phyloP scores from a whole-genome alignment of 2,888 invertebrate species.

The Parascotia fuliginaria region DNA sequence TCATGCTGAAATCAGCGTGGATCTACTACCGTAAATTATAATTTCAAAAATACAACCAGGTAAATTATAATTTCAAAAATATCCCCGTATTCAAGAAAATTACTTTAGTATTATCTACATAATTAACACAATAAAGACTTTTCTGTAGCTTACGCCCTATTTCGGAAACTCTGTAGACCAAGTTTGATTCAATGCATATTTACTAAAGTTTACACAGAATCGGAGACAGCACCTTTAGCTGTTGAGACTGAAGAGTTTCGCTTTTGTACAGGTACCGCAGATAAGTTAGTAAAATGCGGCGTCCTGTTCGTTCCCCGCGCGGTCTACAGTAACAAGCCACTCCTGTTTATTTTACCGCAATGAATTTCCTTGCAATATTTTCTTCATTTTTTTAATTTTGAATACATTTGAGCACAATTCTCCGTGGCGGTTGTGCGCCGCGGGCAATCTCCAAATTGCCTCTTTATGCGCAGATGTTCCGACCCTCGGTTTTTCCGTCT shows the following conservation, averaged over 20 bases:
- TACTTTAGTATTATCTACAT: too few species aligned
- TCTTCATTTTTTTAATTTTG: conserved; percentile 82
- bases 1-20: too few species aligned
- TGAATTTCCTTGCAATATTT: conserved; percentile 81
- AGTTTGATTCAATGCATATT: background rate
- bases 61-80: too few species aligned
- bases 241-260: conserved; percentile 23
- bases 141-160: too few species aligned
- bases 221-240: conserved; percentile 8
- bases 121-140: too few species aligned
- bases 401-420: conserved; percentile 84
- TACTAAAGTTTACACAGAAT: background rate
- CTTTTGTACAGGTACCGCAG: conserved; percentile 31
- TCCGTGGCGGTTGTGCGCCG: conserved; percentile 79
- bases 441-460: conserved; percentile 86
- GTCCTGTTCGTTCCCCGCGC: conserved; percentile 33
- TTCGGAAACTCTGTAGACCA: background rate
- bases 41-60: too few species aligned
- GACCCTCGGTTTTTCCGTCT: conserved; percentile 84
- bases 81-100: too few species aligned
- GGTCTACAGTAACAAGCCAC: conserved; percentile 72
- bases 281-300: conserved; percentile 24
- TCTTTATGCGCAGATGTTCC: conserved; percentile 86
- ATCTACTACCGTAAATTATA: too few species aligned
- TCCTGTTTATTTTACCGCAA: conserved; percentile 83